Conservation (phyloP, 1,140 invertebrate genomes). For the Sinella curviseta region DNA sequence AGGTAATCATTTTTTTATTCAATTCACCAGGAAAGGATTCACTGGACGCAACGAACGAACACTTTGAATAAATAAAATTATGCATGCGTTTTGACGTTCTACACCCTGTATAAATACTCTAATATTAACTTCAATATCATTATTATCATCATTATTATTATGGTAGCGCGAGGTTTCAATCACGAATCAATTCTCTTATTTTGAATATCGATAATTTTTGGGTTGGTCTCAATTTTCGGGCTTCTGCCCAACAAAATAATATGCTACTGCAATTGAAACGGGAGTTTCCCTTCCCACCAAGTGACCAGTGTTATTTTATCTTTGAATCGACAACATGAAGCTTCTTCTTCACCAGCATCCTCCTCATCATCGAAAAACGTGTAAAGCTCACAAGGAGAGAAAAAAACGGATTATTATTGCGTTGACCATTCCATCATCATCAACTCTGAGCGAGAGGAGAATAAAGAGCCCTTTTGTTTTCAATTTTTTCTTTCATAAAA, state of each 20-base stretch:
- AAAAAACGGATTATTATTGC: too few relatives aligned
- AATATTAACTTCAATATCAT: neutral
- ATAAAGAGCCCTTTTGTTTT: neutral
- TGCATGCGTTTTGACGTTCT: neutral
- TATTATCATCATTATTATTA: neutral
- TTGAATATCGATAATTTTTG: constrained; percentile 13
- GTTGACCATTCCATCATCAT: neutral
- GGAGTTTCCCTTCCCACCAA: constrained; percentile 10
- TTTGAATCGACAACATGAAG: constrained; percentile 13
- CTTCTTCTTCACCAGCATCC: neutral
- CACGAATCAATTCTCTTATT: constrained; percentile 15
- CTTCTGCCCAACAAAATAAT: too few relatives aligned
- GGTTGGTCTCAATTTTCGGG: neutral
- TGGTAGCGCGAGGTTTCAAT: neutral
- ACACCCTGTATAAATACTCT: neutral
- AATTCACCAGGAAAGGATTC: neutral
- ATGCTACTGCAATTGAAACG: constrained; percentile 1
- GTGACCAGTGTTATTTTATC: neutral
- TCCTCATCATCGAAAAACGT: neutral
- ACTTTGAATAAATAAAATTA: too few relatives aligned
- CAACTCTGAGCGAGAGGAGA: neutral
- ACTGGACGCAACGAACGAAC: too few relatives aligned
- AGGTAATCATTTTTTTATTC: neutral
- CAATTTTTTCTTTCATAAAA: constrained; percentile 1
- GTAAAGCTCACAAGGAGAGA: too few relatives aligned